These are phyloP conservation scores for Peromyscus nudipes DNA, from an alignment of 2,797 vertebrate genomes.

Conservation along the genomic window DNA sequence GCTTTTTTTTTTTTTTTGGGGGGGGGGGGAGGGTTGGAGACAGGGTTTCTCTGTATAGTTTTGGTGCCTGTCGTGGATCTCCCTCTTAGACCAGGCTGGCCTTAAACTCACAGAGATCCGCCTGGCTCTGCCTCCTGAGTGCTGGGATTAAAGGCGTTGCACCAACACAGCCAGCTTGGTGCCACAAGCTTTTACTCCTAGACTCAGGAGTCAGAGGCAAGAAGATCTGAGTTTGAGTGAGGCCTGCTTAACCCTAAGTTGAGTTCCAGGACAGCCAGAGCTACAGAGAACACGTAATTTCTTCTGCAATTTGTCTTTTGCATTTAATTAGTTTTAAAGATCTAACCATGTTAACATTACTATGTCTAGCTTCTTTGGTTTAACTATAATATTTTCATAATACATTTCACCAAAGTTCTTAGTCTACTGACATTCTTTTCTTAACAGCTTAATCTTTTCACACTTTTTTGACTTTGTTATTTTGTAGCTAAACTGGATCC, in stretches of 20 bases:
- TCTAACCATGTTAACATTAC: not conserved
- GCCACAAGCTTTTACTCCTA: not conserved
- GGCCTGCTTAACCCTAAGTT: not conserved
- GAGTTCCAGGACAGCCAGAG: not conserved
- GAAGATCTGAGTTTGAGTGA: not conserved
- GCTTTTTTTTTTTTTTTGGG: too few species aligned
- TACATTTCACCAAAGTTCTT: not conserved
- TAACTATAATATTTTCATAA: not conserved
- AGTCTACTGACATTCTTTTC: not conserved
- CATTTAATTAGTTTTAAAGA: not conserved
- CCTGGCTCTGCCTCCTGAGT: too few species aligned
- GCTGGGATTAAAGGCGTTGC: too few species aligned
- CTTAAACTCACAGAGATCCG: too few species aligned
- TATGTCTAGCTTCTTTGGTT: not conserved
- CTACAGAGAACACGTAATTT: not conserved
- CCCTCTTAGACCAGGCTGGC: too few species aligned
- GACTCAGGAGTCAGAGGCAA: not conserved
- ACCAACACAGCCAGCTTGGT: too few species aligned
- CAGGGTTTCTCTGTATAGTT: too few species aligned
- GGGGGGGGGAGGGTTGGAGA: too few species aligned
- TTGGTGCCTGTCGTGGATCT: too few species aligned
- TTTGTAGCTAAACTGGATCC: not conserved
- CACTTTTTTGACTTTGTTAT: not conserved
- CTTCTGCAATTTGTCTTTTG: not conserved
- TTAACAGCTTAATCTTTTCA: not conserved